Conservation (phyloP, 2,888 invertebrate species). For the Tenthredo scrophulariae region DNA sequence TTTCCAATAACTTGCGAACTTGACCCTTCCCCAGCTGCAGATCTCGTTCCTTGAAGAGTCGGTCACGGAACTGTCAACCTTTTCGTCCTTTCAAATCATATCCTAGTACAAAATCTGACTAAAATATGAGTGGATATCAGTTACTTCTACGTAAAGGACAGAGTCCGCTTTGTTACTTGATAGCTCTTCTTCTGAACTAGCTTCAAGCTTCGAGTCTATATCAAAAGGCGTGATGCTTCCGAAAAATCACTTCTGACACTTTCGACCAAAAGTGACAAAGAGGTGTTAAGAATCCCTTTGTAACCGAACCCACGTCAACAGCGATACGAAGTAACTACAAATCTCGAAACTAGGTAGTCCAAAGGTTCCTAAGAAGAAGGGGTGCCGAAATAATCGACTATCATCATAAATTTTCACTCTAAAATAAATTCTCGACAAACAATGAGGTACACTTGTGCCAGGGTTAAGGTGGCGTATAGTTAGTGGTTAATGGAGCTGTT, state of each 20-base stretch:
- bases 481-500: constrained; percentile 38
- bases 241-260: constrained; percentile 21
- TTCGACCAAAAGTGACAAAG: constrained; percentile 31
- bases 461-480: neutral
- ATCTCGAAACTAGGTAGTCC: neutral
- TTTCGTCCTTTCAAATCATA: constrained; percentile 40
- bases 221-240: neutral
- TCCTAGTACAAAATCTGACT: constrained; percentile 1
- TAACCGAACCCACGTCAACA: constrained; percentile 47
- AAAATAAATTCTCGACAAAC: neutral
- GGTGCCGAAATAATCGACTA: neutral
- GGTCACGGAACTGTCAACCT: constrained; percentile 48
- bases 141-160: constrained; percentile 49
- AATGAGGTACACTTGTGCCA: neutral
- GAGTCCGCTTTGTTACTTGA: constrained; percentile 42
- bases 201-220: neutral
- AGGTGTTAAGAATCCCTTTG: constrained; percentile 34
- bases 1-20: constrained; percentile 17
- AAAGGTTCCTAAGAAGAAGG: neutral
- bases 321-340: neutral
- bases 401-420: neutral
- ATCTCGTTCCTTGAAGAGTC: neutral
- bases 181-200: constrained; percentile 19
- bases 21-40: neutral
- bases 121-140: constrained; percentile 39